A percentile compares a stretch with the other conserved stretches of the same genome.
Evolutionary conservation across 2,113 vertebrate species (phyloP).

Genomic region (Alosa alosa): DNA sequence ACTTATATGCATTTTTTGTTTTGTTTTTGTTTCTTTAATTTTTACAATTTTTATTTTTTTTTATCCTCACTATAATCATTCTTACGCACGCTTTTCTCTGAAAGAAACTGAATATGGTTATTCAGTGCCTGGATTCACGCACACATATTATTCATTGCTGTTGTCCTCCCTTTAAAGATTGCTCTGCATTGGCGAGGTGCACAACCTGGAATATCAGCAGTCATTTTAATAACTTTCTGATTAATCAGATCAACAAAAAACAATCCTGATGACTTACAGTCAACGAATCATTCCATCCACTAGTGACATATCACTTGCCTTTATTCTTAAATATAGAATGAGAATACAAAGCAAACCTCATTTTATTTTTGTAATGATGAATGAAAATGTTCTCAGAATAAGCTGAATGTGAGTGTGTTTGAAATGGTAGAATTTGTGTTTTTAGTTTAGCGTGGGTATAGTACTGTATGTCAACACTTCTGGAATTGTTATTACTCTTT

Average conservation of each 20-base stretch:
- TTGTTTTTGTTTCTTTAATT: conserved; percentile 23
- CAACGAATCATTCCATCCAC: conserved; percentile 48
- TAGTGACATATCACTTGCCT: conserved; percentile 65
- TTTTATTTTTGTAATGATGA: conserved; percentile 75
- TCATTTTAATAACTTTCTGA: neutral
- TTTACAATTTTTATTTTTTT: conserved; percentile 35
- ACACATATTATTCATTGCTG: conserved; percentile 13
- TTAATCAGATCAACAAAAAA: neutral
- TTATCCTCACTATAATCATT: conserved; percentile 35
- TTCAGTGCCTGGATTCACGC: neutral
- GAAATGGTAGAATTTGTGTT: conserved; percentile 49
- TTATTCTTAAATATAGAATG: conserved; percentile 52
- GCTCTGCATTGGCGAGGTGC: neutral
- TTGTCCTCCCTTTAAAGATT: conserved; percentile 13
- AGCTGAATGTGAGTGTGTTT: conserved; percentile 40
- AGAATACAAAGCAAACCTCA: conserved; percentile 57
- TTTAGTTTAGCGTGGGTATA: conserved; percentile 52
- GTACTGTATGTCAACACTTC: conserved; percentile 27
- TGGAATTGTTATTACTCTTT: conserved; percentile 20
- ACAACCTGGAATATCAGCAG: conserved; percentile 1
- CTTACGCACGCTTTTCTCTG: conserved; percentile 36
- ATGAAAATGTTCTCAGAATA: conserved; percentile 54
- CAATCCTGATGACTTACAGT: conserved; percentile 14
- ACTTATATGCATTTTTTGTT: conserved; percentile 35
- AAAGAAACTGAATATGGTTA: neutral